phyloP scores from a whole-genome alignment of 2,888 invertebrate species.

The Cryptus armator region DNA sequence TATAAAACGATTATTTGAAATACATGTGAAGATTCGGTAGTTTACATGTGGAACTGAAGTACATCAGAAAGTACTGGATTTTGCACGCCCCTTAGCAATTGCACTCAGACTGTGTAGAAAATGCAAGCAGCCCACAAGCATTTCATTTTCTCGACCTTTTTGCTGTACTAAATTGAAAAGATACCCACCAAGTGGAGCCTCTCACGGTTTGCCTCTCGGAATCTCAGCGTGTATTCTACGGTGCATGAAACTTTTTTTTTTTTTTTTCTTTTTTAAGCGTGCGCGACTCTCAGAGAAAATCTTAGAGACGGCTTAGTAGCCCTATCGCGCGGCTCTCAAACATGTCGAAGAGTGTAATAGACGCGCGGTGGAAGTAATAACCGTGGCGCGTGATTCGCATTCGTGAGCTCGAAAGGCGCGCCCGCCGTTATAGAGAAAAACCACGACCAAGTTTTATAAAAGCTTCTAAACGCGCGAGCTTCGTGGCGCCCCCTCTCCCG shows the following conservation, averaged over 20 bases:
- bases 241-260: not conserved
- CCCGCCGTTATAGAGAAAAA: slow-evolving; percentile 31
- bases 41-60: not conserved
- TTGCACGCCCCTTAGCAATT: not conserved
- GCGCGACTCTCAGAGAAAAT: slow-evolving; percentile 37
- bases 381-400: slow-evolving; percentile 69
- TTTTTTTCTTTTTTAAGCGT: not conserved
- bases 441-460: slow-evolving; percentile 62
- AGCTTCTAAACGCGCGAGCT: slow-evolving; percentile 66
- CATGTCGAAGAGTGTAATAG: slow-evolving; percentile 67
- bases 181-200: slow-evolving; percentile 30
- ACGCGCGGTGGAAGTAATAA: slow-evolving; percentile 66
- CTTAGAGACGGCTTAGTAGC: slow-evolving; percentile 50
- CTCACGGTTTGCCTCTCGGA: not conserved
- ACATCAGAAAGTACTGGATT: not conserved
- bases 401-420: slow-evolving; percentile 38
- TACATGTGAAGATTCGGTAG: not conserved
- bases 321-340: slow-evolving; percentile 58
- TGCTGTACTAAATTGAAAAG: slow-evolving; percentile 38
- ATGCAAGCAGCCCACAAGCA: not conserved
- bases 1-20: no score
- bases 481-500: slow-evolving; percentile 32
- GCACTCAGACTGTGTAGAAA: not conserved
- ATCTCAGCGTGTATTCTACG: slow-evolving; percentile 12
- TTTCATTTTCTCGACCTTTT: not conserved